Evolutionary conservation across 2,113 vertebrate genomes (phyloP), one percentile per base, ranked within the genome.

Genomic region (Prunella fulvescens): DNA sequence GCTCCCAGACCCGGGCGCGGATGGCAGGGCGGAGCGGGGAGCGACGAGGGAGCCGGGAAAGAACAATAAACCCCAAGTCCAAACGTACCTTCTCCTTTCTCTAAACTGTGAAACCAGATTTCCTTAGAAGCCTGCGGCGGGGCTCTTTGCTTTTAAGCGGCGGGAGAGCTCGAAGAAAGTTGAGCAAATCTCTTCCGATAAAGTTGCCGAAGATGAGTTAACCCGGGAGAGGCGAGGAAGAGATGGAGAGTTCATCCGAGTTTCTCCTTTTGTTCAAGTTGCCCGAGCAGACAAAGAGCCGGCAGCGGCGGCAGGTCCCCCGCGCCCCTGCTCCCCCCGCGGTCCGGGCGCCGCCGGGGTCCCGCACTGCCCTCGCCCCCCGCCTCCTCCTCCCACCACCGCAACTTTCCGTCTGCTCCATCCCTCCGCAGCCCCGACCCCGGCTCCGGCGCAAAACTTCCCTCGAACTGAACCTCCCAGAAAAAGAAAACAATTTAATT

Each of bases 241-340:
- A 97, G 97, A 97, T 98, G 97, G 84, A 96, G 98, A 98, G 97
- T 98, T 98, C 98, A 98, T 97, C 97, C 97, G 97, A 98, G 97
- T 98, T 98, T 96, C 97, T 97, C 97, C 98, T 98, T 98, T 98
- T 98, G 98, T 98, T 98, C 98, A 97, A 97, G 96, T 98, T 97
- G 97, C 97, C 96, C 88, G 97, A 97, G 97, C 98, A 98, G 97
- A 98, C 98, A 98, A 98, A 98, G 98, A 98, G 96, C 95, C 96
- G 97, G 97, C 96, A 97, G 97, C 96, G 78, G 96, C 97, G 88
- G 98, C 98, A 98, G 98, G 97, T 98, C 97, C 98, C 98, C 96
- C 97, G 95, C 97, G 94, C 93, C 97, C 94, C 96, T 78, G 94
- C 95, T 85, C 88, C 92, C 95, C 88, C 93, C 94, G 57, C 74